Conservation (phyloP, 2,113 vertebrate species). For the Cavia porcellus region DNA sequence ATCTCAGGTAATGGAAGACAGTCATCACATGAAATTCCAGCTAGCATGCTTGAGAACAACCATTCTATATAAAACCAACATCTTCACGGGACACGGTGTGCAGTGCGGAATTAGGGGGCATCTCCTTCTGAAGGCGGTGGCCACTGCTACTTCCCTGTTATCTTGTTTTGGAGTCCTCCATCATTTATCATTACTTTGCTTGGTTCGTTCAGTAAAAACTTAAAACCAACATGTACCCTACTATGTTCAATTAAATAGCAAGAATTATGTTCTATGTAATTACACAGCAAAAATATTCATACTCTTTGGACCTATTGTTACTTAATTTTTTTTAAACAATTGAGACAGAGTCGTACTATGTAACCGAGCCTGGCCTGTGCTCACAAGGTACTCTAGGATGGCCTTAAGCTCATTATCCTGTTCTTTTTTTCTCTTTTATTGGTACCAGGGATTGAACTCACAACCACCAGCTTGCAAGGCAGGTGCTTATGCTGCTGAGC, state of each 20-base stretch:
- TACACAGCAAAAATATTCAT: not conserved
- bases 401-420: not conserved
- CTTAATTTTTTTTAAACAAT: not conserved
- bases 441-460: too few relatives aligned
- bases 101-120: too few relatives aligned
- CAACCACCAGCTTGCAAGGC: too few relatives aligned
- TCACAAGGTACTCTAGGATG: not conserved
- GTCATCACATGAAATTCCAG: conserved; percentile 51
- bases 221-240: not conserved
- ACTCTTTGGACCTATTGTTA: not conserved
- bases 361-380: too few relatives aligned
- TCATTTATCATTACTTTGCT: too few relatives aligned
- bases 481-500: too few relatives aligned
- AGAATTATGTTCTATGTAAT: not conserved
- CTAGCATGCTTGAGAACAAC: conserved; percentile 10
- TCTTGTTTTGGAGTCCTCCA: too few relatives aligned
- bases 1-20: conserved; percentile 19
- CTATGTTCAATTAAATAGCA: not conserved
- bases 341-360: not conserved
- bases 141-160: too few relatives aligned
- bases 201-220: too few relatives aligned
- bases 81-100: too few relatives aligned
- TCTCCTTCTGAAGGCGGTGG: too few relatives aligned
- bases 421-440: too few relatives aligned
- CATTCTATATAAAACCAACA: conserved; percentile 25